Evolutionary conservation across 2,113 vertebrate genomes (phyloP).

Genomic region (Gambusia holbrooki): DNA sequence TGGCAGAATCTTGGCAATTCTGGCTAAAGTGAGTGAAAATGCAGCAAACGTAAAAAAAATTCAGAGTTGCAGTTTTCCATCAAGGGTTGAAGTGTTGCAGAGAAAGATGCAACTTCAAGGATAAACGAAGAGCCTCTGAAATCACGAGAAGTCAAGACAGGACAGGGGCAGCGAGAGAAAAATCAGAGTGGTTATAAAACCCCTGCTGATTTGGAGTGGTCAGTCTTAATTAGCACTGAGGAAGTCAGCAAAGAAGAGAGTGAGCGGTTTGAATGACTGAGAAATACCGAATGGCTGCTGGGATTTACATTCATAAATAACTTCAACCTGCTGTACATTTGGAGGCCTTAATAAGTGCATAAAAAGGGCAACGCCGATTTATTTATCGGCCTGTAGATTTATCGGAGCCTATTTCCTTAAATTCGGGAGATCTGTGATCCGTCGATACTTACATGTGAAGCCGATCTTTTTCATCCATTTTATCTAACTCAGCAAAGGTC

Average conservation of each 20-base stretch:
- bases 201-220: slow-evolving; percentile 47
- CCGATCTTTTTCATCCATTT: no score
- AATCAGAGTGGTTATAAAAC: slow-evolving; percentile 27
- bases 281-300: not conserved
- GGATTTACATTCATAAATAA: not conserved
- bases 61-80: not conserved
- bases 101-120: not conserved
- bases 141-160: not conserved
- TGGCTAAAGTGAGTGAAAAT: slow-evolving; percentile 67
- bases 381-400: no score
- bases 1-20: slow-evolving; percentile 62
- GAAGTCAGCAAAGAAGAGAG: slow-evolving; percentile 16
- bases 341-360: no score
- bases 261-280: not conserved
- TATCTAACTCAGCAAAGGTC: no score
- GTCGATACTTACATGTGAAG: no score
- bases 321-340: not conserved
- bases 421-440: no score
- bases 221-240: slow-evolving; percentile 35
- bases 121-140: not conserved
- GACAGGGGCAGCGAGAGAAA: not conserved
- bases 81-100: not conserved
- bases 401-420: no score
- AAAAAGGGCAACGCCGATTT: no score
- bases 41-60: not conserved